A percentile compares a stretch with the other conserved stretches of the same genome.
Evolutionary conservation across 53 echinoderm and acorn worm species (phyloP).

Genomic region (Antedon mediterranea): DNA sequence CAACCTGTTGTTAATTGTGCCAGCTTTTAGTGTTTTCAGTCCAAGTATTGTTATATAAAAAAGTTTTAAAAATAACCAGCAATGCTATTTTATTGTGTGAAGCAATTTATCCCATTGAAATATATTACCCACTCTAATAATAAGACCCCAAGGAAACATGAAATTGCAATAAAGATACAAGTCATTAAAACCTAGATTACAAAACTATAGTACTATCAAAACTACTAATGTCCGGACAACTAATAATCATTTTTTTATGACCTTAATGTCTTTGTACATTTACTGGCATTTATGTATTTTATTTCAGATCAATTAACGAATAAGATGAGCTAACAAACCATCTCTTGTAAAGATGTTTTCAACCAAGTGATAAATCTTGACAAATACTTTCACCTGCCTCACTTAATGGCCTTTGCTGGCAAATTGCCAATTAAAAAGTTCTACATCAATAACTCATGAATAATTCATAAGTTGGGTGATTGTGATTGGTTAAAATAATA

Average conservation of each 20-base stretch:
- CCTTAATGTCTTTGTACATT: neutral
- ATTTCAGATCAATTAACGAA: constrained; percentile 1
- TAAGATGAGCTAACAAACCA: neutral
- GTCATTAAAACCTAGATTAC: neutral
- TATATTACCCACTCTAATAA: neutral
- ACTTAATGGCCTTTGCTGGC: neutral
- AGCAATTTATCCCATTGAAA: neutral
- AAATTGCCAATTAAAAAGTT: neutral
- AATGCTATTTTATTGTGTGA: neutral
- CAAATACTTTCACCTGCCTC: neutral
- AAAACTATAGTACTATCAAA: neutral
- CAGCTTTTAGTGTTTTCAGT: no score
- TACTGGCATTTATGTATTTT: neutral
- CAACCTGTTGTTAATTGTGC: no score
- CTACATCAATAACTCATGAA: neutral
- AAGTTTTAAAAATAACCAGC: no score
- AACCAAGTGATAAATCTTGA: neutral
- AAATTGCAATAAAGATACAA: neutral
- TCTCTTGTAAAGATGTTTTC: neutral
- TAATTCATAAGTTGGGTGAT: neutral
- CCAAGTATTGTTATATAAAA: no score
- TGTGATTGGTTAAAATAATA: neutral
- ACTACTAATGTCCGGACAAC: neutral
- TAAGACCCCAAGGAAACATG: neutral
- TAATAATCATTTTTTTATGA: neutral